These are phyloP conservation scores for Dichetophora obliterata DNA, from an alignment of 2,888 invertebrate species.

Conservation along the genomic window DNA sequence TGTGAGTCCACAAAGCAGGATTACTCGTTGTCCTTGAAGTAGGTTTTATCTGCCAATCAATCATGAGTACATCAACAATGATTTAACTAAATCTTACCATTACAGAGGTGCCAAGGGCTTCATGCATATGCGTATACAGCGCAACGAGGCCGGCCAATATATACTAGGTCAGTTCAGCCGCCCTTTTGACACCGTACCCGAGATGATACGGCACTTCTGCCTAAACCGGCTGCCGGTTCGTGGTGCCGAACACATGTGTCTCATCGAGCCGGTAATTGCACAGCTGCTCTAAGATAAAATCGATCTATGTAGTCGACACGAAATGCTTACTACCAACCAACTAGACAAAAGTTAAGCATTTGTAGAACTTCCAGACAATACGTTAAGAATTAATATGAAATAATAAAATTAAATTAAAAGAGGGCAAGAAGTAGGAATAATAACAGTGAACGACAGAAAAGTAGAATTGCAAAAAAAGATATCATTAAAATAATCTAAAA, in stretches of 20 bases:
- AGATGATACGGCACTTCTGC: slow-evolving; percentile 94
- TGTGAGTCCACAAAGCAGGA: slow-evolving; percentile 94
- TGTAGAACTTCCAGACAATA: slow-evolving; percentile 42
- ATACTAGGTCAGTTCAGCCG: slow-evolving; percentile 94
- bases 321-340: not conserved
- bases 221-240: slow-evolving; percentile 93
- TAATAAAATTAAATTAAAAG: not conserved
- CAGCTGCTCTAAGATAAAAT: slow-evolving; percentile 76
- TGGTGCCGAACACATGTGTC: slow-evolving; percentile 96
- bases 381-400: slow-evolving; percentile 7
- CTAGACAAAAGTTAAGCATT: not conserved
- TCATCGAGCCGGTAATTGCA: slow-evolving; percentile 90
- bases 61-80: not conserved
- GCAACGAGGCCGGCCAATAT: slow-evolving; percentile 82
- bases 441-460: not conserved
- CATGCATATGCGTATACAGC: slow-evolving; percentile 97
- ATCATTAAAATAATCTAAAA: slow-evolving; percentile 14
- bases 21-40: slow-evolving; percentile 96
- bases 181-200: slow-evolving; percentile 92
- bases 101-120: slow-evolving; percentile 92
- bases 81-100: not conserved
- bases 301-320: not conserved
- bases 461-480: slow-evolving; percentile 10
- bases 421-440: not conserved
- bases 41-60: slow-evolving; percentile 70